Conservation (phyloP, 2,888 invertebrate genomes). For the Tortrix viridana region DNA sequence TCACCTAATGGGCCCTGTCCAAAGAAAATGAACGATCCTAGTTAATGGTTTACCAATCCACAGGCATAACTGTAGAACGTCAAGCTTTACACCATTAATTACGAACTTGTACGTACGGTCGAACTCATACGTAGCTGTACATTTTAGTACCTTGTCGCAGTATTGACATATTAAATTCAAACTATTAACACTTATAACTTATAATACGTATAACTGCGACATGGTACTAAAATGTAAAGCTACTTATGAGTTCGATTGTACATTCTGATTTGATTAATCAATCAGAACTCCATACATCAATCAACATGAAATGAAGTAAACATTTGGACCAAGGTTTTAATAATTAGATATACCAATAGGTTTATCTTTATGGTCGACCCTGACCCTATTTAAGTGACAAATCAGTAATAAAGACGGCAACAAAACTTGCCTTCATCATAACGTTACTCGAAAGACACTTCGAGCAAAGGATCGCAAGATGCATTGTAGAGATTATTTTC, state of each 20-base stretch:
- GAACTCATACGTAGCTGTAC: too few relatives aligned
- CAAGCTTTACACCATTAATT: neutral
- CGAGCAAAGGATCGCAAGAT: too few relatives aligned
- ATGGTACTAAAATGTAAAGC: too few relatives aligned
- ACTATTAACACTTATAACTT: too few relatives aligned
- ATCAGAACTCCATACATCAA: neutral
- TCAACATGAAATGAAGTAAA: neutral
- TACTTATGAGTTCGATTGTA: too few relatives aligned
- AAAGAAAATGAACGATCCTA: neutral
- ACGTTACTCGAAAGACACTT: neutral
- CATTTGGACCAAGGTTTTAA: neutral
- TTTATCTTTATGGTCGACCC: neutral
- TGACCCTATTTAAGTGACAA: neutral
- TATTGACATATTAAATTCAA: too few relatives aligned
- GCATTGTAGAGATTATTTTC: too few relatives aligned
- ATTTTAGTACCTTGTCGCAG: too few relatives aligned
- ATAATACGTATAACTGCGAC: too few relatives aligned
- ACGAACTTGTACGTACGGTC: neutral
- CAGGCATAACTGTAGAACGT: neutral
- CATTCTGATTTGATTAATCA: slow-evolving; percentile 9
- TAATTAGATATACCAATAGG: neutral
- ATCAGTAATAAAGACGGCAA: neutral
- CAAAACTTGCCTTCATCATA: neutral
- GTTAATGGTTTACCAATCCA: slow-evolving; percentile 2
- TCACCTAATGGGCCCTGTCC: neutral